Base-by-base conservation (phyloP, 2,113 vertebrate genomes). In the Python bivittatus region DNA sequence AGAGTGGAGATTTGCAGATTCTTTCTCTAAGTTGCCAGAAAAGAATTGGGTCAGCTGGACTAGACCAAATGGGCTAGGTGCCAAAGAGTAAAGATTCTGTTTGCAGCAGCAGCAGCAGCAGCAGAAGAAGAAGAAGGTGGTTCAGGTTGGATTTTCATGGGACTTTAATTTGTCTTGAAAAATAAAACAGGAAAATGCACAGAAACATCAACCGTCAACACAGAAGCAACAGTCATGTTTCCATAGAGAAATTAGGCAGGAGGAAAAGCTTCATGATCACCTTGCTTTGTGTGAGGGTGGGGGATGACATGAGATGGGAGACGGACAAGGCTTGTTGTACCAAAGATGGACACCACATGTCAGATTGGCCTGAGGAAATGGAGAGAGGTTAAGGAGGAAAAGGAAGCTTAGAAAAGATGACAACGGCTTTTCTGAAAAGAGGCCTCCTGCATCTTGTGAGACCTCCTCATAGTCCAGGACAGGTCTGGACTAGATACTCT, bases 201-300 rank as follows among this genome's bases (percentile, higher is more conserved):
- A 9, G 60, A 58, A 58, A 87, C 23, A 72, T 25, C 57, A 90
- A 90, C 25, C 44, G 38, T 58, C 10, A 54, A 42, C 53, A 27
- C 12, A 33, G 42, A 58, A 20, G 52, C 48, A 48, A 57, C 44
- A 54, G 2, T 27, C 29, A 58, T n/a, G 48, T 89, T 88, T 83
- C 91, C 86, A 89, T 89, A 48, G 91, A 89, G 88, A 92, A 10
- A 42, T 44, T 9, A 54, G 57, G 56, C 27, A 33, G 42, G 56
- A 54, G 23, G 42, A 57, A 86, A 56, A 52, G 12, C 52, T 57
- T 56, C 6, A 42, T 44, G 58, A 44, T 29, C 58, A 22, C 48
- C 27, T n/a, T 42, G 22, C 48, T 68, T 23, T 56, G 23, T 87
- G 85, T 23, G 42, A 27, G 12, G 33, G 61, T 6, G 33, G n/a